Conservation (phyloP, 2,113 vertebrate species). For the Apaloderma vittatum region DNA sequence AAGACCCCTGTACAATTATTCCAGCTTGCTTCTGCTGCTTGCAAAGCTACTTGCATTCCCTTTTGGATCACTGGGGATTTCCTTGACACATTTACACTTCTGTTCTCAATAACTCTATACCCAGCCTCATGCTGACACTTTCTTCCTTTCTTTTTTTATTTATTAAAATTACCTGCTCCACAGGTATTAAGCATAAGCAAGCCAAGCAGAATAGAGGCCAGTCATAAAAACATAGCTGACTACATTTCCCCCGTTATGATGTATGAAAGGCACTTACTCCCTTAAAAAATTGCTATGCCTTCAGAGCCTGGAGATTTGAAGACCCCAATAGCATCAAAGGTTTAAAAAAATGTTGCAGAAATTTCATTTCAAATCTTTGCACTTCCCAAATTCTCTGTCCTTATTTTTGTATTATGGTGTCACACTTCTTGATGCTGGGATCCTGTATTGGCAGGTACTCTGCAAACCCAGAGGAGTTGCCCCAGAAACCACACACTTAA, state of each 20-base stretch:
- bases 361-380: not conserved
- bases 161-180: slow-evolving; percentile 49
- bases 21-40: slow-evolving; percentile 32
- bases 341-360: not conserved
- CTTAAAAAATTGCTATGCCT: not conserved
- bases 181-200: slow-evolving; percentile 46
- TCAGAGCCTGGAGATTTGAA: slow-evolving; percentile 4
- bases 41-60: slow-evolving; percentile 62
- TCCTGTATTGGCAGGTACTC: not conserved
- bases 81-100: slow-evolving; percentile 66
- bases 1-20: slow-evolving; percentile 45
- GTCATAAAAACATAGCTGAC: not conserved
- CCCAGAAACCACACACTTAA: not conserved
- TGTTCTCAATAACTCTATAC: slow-evolving; percentile 38
- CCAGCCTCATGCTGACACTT: slow-evolving; percentile 24
- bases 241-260: not conserved
- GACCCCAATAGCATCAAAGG: not conserved
- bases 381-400: not conserved
- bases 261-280: not conserved
- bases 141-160: slow-evolving; percentile 32
- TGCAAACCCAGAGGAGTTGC: not conserved
- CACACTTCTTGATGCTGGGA: not conserved
- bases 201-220: not conserved
- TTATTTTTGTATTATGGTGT: not conserved
- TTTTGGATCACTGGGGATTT: slow-evolving; percentile 61